Base-by-base conservation (phyloP, 2,888 invertebrate species). In the Aproaerema taeniolella region DNA sequence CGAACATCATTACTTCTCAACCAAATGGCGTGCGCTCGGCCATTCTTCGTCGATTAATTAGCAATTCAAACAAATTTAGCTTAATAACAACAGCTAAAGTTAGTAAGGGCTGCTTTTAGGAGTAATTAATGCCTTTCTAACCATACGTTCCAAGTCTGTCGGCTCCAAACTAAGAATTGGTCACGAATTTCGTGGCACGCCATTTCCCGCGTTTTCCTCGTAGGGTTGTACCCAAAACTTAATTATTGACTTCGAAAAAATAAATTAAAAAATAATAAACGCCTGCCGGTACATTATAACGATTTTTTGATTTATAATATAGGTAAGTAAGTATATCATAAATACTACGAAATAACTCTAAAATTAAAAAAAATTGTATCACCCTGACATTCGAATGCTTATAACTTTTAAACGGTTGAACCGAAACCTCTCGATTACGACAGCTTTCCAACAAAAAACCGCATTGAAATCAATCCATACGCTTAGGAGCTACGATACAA, bases 21-120 rank as follows among this genome's bases (percentile, higher is more conserved):
- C 6, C n/a, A 7, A 56, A 61, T 77, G 43, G 75, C 79, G 80
- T 83, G 83, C 58, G 53, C 46, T 45, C 52, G 55, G 56, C 67
- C 70, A 68, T 79, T 74, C 50, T 45, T 41, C 41, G 47, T 38
- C 66, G 67, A 69, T 68, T 74, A 74, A 78, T 80, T 77, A 81
- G 67, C 74, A 66, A 76, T 78, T 72, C 78, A 80, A 81, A 82
- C 78, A 81, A 74, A 80, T 75, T 77, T 71, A 77, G 70, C 76
- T 68, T 76, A 80, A 82, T 79, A 74, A 77, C 73, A 62, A 68
- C 67, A 53, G 61, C 67, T 67, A 59, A 70, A 71, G 58, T 63
- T 58, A 58, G 67, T 58, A 54, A 55, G 55, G 74, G 74, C 73
- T 70, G 61, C 67, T 61, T 67, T 72, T 63, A 63, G 41, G 39